A percentile compares a stretch with the other conserved stretches of the same genome.
Conservation (phyloP, 2,888 invertebrate genomes). For the Drosophila limbata region DNA sequence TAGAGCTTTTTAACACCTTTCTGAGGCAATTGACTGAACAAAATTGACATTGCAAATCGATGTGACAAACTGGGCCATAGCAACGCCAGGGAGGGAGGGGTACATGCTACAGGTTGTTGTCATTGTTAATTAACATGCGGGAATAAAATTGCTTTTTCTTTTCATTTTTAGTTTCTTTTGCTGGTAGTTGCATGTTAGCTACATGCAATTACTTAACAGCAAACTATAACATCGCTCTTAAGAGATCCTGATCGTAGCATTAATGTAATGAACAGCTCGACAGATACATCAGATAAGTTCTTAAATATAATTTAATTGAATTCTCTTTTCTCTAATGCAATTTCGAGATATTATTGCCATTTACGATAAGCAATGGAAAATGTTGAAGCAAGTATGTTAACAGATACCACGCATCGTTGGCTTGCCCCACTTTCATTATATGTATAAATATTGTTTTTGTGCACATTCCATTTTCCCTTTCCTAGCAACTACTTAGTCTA, state of each 20-base stretch:
- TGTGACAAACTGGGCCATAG: slow-evolving; percentile 14
- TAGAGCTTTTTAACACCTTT: slow-evolving; percentile 34
- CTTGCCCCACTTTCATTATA: slow-evolving; percentile 3
- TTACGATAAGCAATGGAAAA: slow-evolving; percentile 3
- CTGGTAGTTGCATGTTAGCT: no score
- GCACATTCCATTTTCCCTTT: not conserved
- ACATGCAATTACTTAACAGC: slow-evolving; percentile 9
- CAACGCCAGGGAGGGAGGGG: not conserved
- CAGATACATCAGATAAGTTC: not conserved
- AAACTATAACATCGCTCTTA: not conserved
- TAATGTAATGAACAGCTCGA: not conserved
- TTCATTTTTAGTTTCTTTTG: not conserved
- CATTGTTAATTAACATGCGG: slow-evolving; percentile 9
- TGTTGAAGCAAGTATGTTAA: slow-evolving; percentile 1
- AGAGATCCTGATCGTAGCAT: slow-evolving; percentile 1
- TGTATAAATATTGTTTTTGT: slow-evolving; percentile 10
- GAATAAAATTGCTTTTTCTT: slow-evolving; percentile 7
- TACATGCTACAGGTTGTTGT: slow-evolving; percentile 9
- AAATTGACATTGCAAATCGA: slow-evolving; percentile 44
- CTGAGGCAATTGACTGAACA: slow-evolving; percentile 3
- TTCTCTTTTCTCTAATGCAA: not conserved
- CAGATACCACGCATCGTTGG: slow-evolving; percentile 20
- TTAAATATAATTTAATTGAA: slow-evolving; percentile 4
- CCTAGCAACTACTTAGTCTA: slow-evolving; percentile 37
- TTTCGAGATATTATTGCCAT: slow-evolving; percentile 1